Base-by-base conservation (phyloP, 2,888 invertebrate genomes). In the Philonicus albiceps region DNA sequence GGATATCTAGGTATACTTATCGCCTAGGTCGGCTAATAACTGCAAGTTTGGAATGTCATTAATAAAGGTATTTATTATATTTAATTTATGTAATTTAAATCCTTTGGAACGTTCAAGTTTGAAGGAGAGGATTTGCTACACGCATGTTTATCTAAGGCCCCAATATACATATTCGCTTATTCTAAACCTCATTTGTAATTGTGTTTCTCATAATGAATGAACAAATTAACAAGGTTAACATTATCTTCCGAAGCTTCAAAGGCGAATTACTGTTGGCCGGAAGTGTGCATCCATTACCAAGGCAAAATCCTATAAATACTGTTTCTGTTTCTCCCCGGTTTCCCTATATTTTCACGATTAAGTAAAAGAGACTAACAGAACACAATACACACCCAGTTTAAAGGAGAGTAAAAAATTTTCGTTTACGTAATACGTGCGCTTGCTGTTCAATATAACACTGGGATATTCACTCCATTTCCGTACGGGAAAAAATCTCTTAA, bases 141-240 rank as follows among this genome's bases (percentile, higher is more conserved):
- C 64, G 19, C 64, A 49, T 64, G 19, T 64, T 64, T 64, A 64
- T 64, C n/a, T 64, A 19, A 19, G 27, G 27, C 27, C 11, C 22
- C 3, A 19, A 11, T 22, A 64, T 27, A 64, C 27, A 64, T 64
- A 64, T 64, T 64, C 64, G 64, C 64, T 64, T 64, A 64, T 22
- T 22, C 19, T 22, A 64, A 64, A 64, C 64, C 64, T 64, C 40
- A 53, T 80, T 43, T 80, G 27, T 40, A 80, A 30, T 64, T 80
- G 49, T 53, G 43, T 80, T 27, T 22, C 53, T 43, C 55, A 22
- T 81, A 81, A 81, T 55, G 81, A 81, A 49, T 81, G 55, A 37
- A 43, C 64, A 81, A 81, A 81, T 64, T 81, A 81, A 81, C 55
- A 81, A 64, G 55, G 81, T 81, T 81, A 81, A 55, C 31, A 81